Base-by-base conservation (phyloP, 2,888 invertebrate genomes). In the Drosophila algonquin region DNA sequence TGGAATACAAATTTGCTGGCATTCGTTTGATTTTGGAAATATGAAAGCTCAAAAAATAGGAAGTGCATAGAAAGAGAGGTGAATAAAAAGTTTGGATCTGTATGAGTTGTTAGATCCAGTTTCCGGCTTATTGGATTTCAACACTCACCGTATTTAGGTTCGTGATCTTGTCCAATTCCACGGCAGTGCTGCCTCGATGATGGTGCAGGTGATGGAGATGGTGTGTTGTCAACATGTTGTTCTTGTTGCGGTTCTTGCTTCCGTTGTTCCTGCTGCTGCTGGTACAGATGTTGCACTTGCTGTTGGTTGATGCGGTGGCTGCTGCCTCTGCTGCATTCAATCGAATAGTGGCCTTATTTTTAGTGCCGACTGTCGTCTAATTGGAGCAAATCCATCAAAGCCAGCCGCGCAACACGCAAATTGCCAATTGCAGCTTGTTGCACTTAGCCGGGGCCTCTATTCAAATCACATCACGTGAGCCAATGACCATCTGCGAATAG, bases 201-300 rank as follows among this genome's bases (percentile, higher is more conserved):
- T 92, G 92, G 79, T 90, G 91, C 84, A 91, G 82, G 75, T 91
- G 91, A 78, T 92, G 90, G 82, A 92, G 82, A 82, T 92, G 92
- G 89, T 91, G 92, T 81, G 92, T 91, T 64, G 92, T 92, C 90
- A 92, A 90, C 92, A 92, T 92, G 75, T 90, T 92, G 86, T 59
- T 60, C 63, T 16, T 50, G 56, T 67, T 48, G 54, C 35, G 67
- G 44, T 67, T 44, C 32, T 16, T 32, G 53, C 32, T 55, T 45
- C 48, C 47, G 40, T 14, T 67, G 45, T 16, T 55, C 44, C 30
- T 50, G 54, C 48, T 46, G 35, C 30, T 53, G 73, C 14, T 53
- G 56, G 16, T 48, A 52, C 9, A 45, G 60, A 14, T 48, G 55
- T 16, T 71, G 44, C 24, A n/a, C 51, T 40, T 54, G 44, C 10